phyloP scores from a whole-genome alignment of 2,113 vertebrate genomes.

The Mormyrus iriodes region DNA sequence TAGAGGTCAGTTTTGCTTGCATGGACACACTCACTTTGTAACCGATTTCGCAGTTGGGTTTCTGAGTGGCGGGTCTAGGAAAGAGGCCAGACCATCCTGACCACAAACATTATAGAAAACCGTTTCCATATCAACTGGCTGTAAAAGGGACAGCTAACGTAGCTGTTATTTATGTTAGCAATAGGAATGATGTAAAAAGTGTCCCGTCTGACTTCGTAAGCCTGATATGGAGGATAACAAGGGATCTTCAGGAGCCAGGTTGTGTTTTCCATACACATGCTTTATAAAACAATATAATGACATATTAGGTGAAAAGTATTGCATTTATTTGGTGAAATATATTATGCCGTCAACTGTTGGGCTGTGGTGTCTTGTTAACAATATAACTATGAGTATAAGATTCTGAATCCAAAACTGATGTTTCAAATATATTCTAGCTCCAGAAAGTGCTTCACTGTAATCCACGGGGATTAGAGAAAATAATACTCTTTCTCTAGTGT shows the following conservation, averaged over 20 bases:
- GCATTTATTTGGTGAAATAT: not conserved
- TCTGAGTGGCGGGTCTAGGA: not conserved
- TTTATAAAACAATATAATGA: conserved; percentile 6
- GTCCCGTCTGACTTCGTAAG: not conserved
- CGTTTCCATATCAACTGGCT: not conserved
- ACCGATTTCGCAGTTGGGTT: not conserved
- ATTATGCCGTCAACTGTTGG: not conserved
- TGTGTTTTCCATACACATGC: not conserved
- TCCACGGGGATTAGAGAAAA: not conserved
- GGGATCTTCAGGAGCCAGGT: not conserved
- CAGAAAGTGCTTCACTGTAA: not conserved
- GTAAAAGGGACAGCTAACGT: not conserved
- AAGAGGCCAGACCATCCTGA: not conserved
- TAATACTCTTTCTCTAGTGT: not conserved
- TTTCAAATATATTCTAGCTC: not conserved
- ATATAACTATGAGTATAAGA: not conserved
- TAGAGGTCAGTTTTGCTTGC: not conserved
- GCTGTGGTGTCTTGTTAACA: not conserved
- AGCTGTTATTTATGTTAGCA: not conserved
- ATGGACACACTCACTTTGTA: not conserved
- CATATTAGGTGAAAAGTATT: not conserved
- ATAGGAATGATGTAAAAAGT: not conserved
- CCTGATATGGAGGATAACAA: not conserved
- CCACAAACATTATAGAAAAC: not conserved
- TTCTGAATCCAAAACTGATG: not conserved